Conservation (phyloP, 2,113 vertebrate genomes). For the Numida meleagris region DNA sequence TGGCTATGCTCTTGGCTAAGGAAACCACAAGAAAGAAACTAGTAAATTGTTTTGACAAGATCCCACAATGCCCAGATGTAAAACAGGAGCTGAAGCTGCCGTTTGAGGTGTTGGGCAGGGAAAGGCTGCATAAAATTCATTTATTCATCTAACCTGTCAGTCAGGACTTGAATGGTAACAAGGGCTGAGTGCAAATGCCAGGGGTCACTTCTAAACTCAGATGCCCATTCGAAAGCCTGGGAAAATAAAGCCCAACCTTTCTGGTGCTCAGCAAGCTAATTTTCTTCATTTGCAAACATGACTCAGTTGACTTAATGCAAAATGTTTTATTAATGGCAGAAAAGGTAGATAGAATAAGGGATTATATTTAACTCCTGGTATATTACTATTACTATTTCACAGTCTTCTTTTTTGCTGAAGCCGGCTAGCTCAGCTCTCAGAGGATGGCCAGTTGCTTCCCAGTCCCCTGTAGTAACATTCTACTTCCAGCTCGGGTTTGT, state of each 20-base stretch:
- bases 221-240: not conserved
- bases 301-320: not conserved
- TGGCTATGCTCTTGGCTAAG: not conserved
- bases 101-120: not conserved
- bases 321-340: not conserved
- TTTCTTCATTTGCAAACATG: not conserved
- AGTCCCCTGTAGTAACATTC: not conserved
- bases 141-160: not conserved
- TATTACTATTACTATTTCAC: not conserved
- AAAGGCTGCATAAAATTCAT: not conserved
- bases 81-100: not conserved
- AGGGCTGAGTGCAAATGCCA: not conserved
- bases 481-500: not conserved
- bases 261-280: not conserved
- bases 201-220: not conserved
- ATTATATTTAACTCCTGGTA: not conserved
- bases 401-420: not conserved
- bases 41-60: not conserved
- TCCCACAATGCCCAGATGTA: not conserved
- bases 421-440: not conserved
- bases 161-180: not conserved
- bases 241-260: not conserved
- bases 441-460: not conserved
- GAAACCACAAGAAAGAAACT: slow-evolving; percentile 13
- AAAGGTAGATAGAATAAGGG: not conserved